Percentiles rank a stretch among this genome's conserved stretches.
phyloP scores from a whole-genome alignment of 2,888 invertebrate genomes.

The Lottia gigantea region DNA sequence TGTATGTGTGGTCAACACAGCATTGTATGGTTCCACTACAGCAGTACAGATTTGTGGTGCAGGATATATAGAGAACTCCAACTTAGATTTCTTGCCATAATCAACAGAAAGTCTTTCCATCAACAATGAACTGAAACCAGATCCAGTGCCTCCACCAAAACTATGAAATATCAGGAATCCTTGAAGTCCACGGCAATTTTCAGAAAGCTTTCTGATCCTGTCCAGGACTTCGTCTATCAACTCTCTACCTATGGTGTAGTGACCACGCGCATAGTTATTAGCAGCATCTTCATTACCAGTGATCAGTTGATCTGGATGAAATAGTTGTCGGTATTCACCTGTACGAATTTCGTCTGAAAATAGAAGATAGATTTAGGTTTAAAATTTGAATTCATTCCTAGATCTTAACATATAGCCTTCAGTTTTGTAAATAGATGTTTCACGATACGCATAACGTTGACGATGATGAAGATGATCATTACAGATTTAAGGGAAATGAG shows the following conservation, averaged over 20 bases:
- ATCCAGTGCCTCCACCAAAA: constrained; percentile 76
- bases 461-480: no score
- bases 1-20: constrained; percentile 93
- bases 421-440: no score
- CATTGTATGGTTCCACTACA: constrained; percentile 95
- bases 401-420: no score
- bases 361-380: neutral
- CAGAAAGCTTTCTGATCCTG: constrained; percentile 74
- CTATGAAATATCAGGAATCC: constrained; percentile 59
- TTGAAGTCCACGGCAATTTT: constrained; percentile 58
- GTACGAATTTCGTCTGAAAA: constrained; percentile 68
- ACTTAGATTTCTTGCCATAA: constrained; percentile 82
- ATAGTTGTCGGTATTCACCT: constrained; percentile 85
- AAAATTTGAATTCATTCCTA: neutral
- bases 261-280: constrained; percentile 97
- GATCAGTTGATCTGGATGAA: constrained; percentile 97
- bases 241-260: constrained; percentile 93
- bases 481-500: no score
- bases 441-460: no score
- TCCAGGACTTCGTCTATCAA: constrained; percentile 81
- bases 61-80: constrained; percentile 89
- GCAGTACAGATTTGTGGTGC: constrained; percentile 91
- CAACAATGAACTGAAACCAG: constrained; percentile 86
- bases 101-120: constrained; percentile 87
- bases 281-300: constrained; percentile 98